Evolutionary conservation across 53 echinoderm and acorn worm species (phyloP), one percentile per base, ranked within the genome.

Genomic region (Apostichopus leukothele): DNA sequence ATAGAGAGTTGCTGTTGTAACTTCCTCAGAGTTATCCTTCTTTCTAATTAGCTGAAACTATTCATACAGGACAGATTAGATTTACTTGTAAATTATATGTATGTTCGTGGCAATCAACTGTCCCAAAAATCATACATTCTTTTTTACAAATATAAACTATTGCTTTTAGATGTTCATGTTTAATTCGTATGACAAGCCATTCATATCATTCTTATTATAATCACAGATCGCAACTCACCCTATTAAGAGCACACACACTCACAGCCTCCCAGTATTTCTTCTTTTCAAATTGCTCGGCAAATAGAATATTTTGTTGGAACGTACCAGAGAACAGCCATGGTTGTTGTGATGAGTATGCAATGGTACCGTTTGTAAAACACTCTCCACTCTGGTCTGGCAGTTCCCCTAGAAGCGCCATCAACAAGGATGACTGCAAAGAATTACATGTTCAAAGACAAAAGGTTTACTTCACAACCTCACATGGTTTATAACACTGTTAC

Each of bases 321-420:
- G 95, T 90, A 5, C 96, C 96, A 10, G 95, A 93, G 88, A 96
- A 87, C 5, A 96, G 91, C 96, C 96, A 96, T 0, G 96, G 95
- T 60, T 93, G 95, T 74, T 96, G 96, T 16, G 95, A 88, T 22
- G 96, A 91, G 89, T 93, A 96, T 13, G 90, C 96, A 7, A 96
- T 27, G 25, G 18, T 91, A 1, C 93, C 96, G 21, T 71, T 27
- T 8, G 95, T 9, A 66, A 55, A 7, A 5, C 89, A 67, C 3
- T 90, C 89, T 50, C 96, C 96, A 11, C 92, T 86, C 76, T 90
- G 80, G 5, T 67, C 78, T 1, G 96, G 96, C 0, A 96, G 90
- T 89, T 96, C 96, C 19, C 91, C 90, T 39, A 96, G 92, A 18
- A 96, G 78, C 1, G 93, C 96, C 96, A 96, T 95, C 86, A 96